Evolutionary conservation across 2,113 vertebrate genomes (phyloP).

Genomic region (Telmatochromis sp.): DNA sequence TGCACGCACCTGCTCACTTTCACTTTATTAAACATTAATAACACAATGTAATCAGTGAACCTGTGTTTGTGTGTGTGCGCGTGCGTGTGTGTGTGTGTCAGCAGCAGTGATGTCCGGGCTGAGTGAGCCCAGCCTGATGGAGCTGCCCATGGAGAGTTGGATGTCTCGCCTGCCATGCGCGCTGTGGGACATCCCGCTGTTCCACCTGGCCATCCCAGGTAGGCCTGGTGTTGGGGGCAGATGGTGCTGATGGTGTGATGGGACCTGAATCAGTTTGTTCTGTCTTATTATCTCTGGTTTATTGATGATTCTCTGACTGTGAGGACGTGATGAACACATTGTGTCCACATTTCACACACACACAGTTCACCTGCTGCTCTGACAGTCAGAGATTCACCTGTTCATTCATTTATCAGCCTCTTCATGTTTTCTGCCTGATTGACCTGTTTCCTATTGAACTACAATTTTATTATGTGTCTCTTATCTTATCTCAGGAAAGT

Average conservation of each 20-base stretch:
- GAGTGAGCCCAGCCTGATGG: slow-evolving; percentile 27
- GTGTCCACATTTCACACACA: background rate
- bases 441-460: background rate
- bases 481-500: background rate
- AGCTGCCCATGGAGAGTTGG: slow-evolving; percentile 75
- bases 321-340: background rate
- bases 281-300: background rate
- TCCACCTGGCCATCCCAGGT: slow-evolving; percentile 86
- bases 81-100: background rate
- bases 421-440: background rate
- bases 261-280: background rate
- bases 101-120: background rate
- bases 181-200: slow-evolving; percentile 81
- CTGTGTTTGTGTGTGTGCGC: background rate
- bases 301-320: background rate
- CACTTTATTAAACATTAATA: background rate
- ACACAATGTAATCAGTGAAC: background rate
- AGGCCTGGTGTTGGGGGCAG: background rate
- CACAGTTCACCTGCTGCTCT: background rate
- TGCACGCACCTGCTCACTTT: background rate
- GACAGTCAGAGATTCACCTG: background rate
- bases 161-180: slow-evolving; percentile 76
- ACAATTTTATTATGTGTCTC: background rate
- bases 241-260: background rate
- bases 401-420: background rate